Evolutionary conservation across 2,797 vertebrate genomes (phyloP).

Genomic region (Amniataba percoides): DNA sequence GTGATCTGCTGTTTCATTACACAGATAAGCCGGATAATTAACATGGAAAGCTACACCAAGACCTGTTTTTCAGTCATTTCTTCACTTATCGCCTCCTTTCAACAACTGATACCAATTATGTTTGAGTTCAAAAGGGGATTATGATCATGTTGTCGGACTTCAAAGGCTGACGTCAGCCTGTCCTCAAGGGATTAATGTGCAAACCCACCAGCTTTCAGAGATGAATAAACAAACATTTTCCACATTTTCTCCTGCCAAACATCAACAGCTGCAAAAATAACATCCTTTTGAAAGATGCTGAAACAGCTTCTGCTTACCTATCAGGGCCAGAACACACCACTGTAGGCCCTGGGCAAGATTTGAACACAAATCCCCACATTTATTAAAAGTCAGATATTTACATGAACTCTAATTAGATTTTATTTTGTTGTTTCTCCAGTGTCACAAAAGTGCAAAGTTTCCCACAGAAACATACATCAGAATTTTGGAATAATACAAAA

Average conservation of each 20-base stretch:
- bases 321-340: not conserved
- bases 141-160: constrained; percentile 61
- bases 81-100: constrained; percentile 48
- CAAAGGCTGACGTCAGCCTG: constrained; percentile 64
- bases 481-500: not conserved
- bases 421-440: not conserved
- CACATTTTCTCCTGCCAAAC: constrained; percentile 46
- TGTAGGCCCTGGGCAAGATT: not conserved
- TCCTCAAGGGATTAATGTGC: constrained; percentile 50
- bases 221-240: constrained; percentile 65
- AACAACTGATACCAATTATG: constrained; percentile 65
- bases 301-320: constrained; percentile 33
- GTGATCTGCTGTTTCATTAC: constrained; percentile 31
- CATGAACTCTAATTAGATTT: no score
- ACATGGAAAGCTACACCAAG: constrained; percentile 38
- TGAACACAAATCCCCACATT: not conserved
- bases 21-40: constrained; percentile 62
- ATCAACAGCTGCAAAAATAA: constrained; percentile 31
- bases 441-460: not conserved
- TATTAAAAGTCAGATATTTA: no score
- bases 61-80: constrained; percentile 1
- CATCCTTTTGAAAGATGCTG: constrained; percentile 40
- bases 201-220: constrained; percentile 42
- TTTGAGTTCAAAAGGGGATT: constrained; percentile 64
- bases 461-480: not conserved